Base-by-base conservation (phyloP, 2,113 vertebrate genomes). In the Rana temporaria region DNA sequence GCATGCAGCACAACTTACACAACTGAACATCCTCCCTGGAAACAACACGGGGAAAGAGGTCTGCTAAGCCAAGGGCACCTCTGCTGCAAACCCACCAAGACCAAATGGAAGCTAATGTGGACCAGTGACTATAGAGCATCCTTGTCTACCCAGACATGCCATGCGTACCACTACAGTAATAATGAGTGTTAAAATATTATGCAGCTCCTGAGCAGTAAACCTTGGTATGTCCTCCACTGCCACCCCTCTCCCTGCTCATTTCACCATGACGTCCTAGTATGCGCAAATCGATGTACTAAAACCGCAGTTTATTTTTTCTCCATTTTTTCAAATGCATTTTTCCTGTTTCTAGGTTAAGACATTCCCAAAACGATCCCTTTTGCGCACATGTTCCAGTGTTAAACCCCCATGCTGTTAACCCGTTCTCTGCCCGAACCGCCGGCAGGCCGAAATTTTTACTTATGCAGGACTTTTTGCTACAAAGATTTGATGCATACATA, bases 1-100 rank as follows among this genome's bases (percentile, higher is more conserved):
- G 91, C 97, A 98, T 90, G 97, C 97, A 3, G 98, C 98, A 70
- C 97, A 99, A 93, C 95, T 99, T 87, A 99, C 97, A 86, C 97
- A 98, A 93, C 97, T 99, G 85, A 99, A 97, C 93, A 96, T 98
- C 90, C 94, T 98, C 91, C 96, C 97, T n/a, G 86, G 95, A 22
- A 95, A 91, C 89, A 93, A 92, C 86, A 86, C 97, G 59, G 97
- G 97, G 90, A 99, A 99, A 93, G 97, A 99, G 95, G 97, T 98
- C 93, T 99, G 97, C 95, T 98, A 95, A 97, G 87, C 53, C 80
- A 84, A 20, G 64, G 89, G 87, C 90, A 86, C 86, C 87, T 89
- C 90, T 86, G 84, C 86, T 86, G 91, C 90, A 90, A 53, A 90
- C 73, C 87, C 89, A 93, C 89, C 95, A 96, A 91, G 93, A 97